Evolutionary conservation across 2,113 vertebrate species (phyloP).

Genomic region (Psettodes erumei): DNA sequence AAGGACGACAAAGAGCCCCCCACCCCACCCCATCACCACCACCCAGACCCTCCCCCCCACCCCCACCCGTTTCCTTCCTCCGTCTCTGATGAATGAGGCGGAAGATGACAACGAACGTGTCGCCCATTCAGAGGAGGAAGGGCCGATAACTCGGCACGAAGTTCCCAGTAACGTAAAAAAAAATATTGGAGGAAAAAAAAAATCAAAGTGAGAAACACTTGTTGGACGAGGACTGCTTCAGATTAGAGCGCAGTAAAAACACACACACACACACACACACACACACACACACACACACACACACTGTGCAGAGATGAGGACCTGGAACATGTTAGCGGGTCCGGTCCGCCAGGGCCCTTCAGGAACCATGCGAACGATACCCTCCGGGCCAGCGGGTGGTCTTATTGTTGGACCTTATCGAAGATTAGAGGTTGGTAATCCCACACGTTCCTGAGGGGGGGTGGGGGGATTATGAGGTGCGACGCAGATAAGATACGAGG

Average conservation of each 20-base stretch:
- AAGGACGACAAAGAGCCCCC: conserved; percentile 27
- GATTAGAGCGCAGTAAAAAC: conserved; percentile 45
- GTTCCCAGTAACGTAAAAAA: no score
- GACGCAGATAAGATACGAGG: not conserved
- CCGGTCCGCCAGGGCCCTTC: conserved; percentile 29
- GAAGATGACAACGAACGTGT: conserved; percentile 47
- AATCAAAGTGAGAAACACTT: conserved; percentile 10
- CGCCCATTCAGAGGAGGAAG: conserved; percentile 21
- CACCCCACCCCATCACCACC: not conserved
- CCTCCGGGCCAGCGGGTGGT: conserved; percentile 60
- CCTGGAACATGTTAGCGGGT: conserved; percentile 41
- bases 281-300: no score
- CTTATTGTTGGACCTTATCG: conserved; percentile 61
- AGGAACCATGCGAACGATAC: conserved; percentile 16
- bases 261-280: no score
- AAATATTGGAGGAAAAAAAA: conserved; percentile 13
- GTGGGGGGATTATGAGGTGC: conserved; percentile 36
- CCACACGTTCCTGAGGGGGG: conserved; percentile 46
- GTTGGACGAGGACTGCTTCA: conserved; percentile 44
- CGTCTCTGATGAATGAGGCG: conserved; percentile 28
- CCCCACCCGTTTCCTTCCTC: not conserved
- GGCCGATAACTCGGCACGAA: conserved; percentile 46
- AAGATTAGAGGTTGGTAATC: conserved; percentile 50
- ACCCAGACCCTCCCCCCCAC: not conserved
- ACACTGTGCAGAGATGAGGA: conserved; percentile 27